Evolutionary conservation across 2,113 vertebrate genomes (phyloP).

Genomic region (Vombatus ursinus): DNA sequence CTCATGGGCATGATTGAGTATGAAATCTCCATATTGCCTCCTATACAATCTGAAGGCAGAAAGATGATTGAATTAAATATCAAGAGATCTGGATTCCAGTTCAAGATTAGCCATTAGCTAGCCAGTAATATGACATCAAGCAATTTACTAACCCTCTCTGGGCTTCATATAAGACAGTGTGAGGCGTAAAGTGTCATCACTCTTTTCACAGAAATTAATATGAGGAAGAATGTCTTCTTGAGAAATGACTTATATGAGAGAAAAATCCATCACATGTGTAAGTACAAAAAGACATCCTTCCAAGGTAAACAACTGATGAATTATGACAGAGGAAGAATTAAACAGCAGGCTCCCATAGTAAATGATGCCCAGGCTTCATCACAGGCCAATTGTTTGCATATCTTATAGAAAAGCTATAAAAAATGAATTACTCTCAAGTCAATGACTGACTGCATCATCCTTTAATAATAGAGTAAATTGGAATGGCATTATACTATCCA

Average conservation of each 20-base stretch:
- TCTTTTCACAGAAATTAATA: constrained; percentile 61
- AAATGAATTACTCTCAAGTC: constrained; percentile 43
- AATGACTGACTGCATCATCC: not conserved
- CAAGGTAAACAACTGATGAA: constrained; percentile 59
- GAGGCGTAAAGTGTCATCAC: not conserved
- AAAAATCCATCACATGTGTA: constrained; percentile 57
- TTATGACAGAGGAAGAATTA: constrained; percentile 34
- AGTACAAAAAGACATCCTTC: constrained; percentile 49
- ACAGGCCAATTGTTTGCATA: constrained; percentile 32
- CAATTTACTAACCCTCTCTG: not conserved
- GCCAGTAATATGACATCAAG: not conserved
- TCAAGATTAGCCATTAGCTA: not conserved
- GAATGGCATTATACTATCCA: not conserved
- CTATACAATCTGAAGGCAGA: not conserved
- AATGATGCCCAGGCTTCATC: constrained; percentile 11
- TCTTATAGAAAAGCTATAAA: constrained; percentile 27
- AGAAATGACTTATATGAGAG: constrained; percentile 50
- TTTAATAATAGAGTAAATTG: constrained; percentile 12
- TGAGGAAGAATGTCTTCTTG: constrained; percentile 45
- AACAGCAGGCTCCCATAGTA: constrained; percentile 33
- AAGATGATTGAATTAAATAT: not conserved
- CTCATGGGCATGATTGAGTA: not conserved
- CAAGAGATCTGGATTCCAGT: constrained; percentile 4
- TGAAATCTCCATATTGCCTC: not conserved
- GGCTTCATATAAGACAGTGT: not conserved